Evolutionary conservation across 2,888 invertebrate genomes (phyloP), one percentile per base, ranked within the genome.

Genomic region (Acleris holmiana): DNA sequence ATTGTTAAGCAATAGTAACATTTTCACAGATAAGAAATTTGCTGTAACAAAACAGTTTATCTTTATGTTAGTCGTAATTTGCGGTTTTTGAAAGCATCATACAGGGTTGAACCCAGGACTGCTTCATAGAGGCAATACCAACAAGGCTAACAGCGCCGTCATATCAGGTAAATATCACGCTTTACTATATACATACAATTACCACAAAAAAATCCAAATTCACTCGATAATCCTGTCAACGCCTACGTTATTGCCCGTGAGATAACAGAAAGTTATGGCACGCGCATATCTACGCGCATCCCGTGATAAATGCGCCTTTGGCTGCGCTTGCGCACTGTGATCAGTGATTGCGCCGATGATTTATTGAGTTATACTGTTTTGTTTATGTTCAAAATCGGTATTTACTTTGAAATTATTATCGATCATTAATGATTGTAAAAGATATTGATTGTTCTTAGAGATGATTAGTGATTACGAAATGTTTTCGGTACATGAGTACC

Each of bases 331-430:
- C 35, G 40, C 49, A 23, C 10, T 29, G 40, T 53, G 53, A 55
- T 55, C 55, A 55, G 1, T 55, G 55, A 55, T 55, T 44, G 41
- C n/a, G 35, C 13, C n/a, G 44, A 55, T 55, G 55, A 55, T 55
- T 55, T 55, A 55, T 44, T 23, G 5, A 40, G 21, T 40, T 5
- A 53, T 54, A 40, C 7, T 41, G 25, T 51, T 55, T 21, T 23
- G 44, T 21, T 23, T 44, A 44, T 40, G 4, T 13, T 35, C 10
- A 35, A 35, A 10, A 35, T 35, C 35, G 17, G 44, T 7, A 7
- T 5, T 1, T 44, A 44, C 46, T 17, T 44, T 47, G 13, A 47
- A 47, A 4, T 17, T 47, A 7, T 47, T 1, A 17, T 44, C 4
- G 4, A 44, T 18, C 2, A 47, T 47, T 35, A 4, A 4, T 19